Evolutionary conservation across 2,113 vertebrate species (phyloP), one percentile per base, ranked within the genome.

Genomic region (Protomyctophum bolini): DNA sequence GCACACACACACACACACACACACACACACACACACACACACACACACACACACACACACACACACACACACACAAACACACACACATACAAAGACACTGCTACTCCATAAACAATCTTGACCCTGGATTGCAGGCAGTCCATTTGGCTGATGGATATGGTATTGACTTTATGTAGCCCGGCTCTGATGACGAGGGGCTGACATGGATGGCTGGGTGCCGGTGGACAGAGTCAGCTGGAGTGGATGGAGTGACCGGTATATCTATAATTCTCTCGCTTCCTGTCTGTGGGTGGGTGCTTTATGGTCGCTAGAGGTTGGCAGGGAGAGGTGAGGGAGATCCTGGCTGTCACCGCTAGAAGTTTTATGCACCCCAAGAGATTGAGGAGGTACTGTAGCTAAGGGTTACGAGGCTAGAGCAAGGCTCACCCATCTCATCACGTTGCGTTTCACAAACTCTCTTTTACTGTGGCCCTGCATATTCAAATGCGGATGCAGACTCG

Each of bases 71-170:
- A 3, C 49, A 50, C 7, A 3, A 12, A 54, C 51, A 80, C 65
- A 58, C 74, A 59, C 73, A 63, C 60, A 60, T 61, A 64, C 41
- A 12, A 50, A 58, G 59, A 45, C 11, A 41, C 45, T 7, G 7
- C 71, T 3, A 11, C 60, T 57, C 55, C 64, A 0, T 70, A 87
- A 89, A 89, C 87, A 85, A 74, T 59, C 67, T 61, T 47, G 77
- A 75, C 64, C 68, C 57, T 77, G 83, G 33, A 50, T 54, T 6
- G 52, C 29, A 54, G 49, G 77, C 82, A 82, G 77, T 79, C 83
- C 79, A 80, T 89, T 90, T 82, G 76, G 77, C 85, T 90, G 88
- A 88, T 86, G 83, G 86, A 88, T 87, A 72, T 63, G 77, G 65
- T 77, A 86, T 86, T 87, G 90, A 87, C 84, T 89, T 88, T 81